These are phyloP conservation scores for Boloria euphrosyne DNA, from an alignment of 2,888 invertebrate species.

Conservation along the genomic window DNA sequence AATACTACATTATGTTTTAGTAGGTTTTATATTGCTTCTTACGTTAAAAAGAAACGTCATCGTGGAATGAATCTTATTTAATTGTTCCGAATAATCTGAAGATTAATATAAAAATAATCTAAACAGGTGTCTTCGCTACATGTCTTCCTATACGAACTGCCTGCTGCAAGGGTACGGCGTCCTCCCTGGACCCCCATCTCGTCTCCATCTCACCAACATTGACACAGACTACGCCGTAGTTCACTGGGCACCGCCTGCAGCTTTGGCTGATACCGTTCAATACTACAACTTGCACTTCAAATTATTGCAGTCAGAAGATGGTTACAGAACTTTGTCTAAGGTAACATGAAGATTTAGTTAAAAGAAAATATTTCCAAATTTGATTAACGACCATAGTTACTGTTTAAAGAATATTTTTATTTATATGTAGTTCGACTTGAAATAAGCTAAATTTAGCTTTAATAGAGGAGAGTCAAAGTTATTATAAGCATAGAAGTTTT, in stretches of 20 bases:
- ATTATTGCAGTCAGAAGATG: conserved; percentile 76
- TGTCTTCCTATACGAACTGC: conserved; percentile 91
- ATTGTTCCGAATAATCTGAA: too few relatives aligned
- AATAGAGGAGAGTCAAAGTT: too few relatives aligned
- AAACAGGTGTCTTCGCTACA: conserved; percentile 87
- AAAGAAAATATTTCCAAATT: too few relatives aligned
- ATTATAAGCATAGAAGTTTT: too few relatives aligned
- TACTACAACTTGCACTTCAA: conserved; percentile 84
- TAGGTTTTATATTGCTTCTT: too few relatives aligned
- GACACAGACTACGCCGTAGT: conserved; percentile 89
- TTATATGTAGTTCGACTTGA: too few relatives aligned
- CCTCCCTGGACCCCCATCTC: conserved; percentile 87
- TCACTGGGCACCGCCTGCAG: conserved; percentile 89
- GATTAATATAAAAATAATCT: not conserved
- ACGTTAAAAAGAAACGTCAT: too few relatives aligned
- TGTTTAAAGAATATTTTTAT: too few relatives aligned
- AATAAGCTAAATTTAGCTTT: too few relatives aligned
- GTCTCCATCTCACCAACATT: conserved; percentile 87
- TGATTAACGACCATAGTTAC: too few relatives aligned
- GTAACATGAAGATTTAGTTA: conserved; percentile 46
- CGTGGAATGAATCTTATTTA: too few relatives aligned
- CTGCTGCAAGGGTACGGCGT: conserved; percentile 93
- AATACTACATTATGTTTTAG: too few relatives aligned
- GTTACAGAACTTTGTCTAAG: conserved; percentile 81
- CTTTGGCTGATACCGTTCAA: conserved; percentile 87